Evolutionary conservation across 2,888 invertebrate species (phyloP), one percentile per base, ranked within the genome.

Genomic region (Lysandra coridon): DNA sequence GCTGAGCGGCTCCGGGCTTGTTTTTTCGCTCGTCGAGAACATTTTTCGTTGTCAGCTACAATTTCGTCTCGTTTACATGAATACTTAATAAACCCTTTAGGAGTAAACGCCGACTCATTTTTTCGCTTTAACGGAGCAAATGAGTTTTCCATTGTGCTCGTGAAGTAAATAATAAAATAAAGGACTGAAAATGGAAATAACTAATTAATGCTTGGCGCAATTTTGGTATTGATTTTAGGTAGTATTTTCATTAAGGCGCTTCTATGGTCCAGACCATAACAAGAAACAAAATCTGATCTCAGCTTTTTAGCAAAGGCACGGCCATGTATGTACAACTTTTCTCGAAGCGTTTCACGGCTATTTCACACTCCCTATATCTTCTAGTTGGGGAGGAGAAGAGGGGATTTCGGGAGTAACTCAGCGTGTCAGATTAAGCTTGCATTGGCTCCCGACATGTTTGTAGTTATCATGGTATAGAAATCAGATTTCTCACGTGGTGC

Each of bases 31-130:
- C 44, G 75, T 12, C 5, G 49, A 23, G 23, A 49, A 49, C 44
- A 49, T 44, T 75, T 23, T 12, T 49, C 14, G 44, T 49, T 49
- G 74, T 75, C 74, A 75, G 74, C 74, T 75, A 75, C 49, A 75
- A 23, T 75, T 75, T 75, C 49, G 74, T 12, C 23, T 49, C 75
- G 49, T 75, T 75, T 75, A 49, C 44, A 75, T 75, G 75, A 49
- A 75, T 44, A 75, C 30, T 75, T 78, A 80, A 78, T 69, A 64
- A 83, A 80, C 81, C 75, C 23, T 75, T 75, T 75, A 49, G 23
- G 49, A 23, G 44, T 49, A 44, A 23, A 75, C 49, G 75, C 49
- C 30, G 49, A 75, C 75, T 75, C 75, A 49, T 44, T 75, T 44
- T 44, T 40, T 74, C 57, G 44, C 7, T 75, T 49, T 75, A 30